phyloP scores from a whole-genome alignment of 2,888 invertebrate species.

The Drosophila kanekoi region DNA sequence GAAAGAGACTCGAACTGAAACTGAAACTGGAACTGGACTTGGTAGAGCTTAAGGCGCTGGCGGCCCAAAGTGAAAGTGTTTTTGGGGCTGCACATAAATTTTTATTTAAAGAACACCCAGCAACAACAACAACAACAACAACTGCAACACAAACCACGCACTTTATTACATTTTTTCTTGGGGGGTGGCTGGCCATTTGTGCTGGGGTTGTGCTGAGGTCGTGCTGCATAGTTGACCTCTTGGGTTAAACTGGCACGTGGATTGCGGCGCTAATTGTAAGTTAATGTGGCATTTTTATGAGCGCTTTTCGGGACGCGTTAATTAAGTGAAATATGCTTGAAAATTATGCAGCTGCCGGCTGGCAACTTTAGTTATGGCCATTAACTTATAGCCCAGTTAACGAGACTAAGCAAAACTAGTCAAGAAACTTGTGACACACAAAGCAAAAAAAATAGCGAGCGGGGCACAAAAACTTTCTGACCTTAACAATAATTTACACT shows the following conservation, averaged over 20 bases:
- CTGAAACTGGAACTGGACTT: background rate
- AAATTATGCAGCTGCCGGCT: slow-evolving; percentile 60
- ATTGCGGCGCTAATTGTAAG: slow-evolving; percentile 70
- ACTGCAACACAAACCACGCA: slow-evolving; percentile 18
- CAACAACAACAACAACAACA: slow-evolving; percentile 13
- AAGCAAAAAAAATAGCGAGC: slow-evolving; percentile 1
- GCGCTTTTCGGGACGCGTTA: slow-evolving; percentile 57
- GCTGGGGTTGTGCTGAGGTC: slow-evolving; percentile 6
- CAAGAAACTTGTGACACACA: slow-evolving; percentile 45
- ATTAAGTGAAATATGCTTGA: slow-evolving; percentile 77
- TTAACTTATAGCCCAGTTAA: slow-evolving; percentile 51
- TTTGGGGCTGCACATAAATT: slow-evolving; percentile 69
- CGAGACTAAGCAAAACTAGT: slow-evolving; percentile 36
- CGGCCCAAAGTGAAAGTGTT: slow-evolving; percentile 48
- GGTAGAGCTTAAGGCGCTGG: slow-evolving; percentile 43
- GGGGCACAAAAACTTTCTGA: slow-evolving; percentile 67
- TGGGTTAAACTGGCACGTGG: slow-evolving; percentile 22
- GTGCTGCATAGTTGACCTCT: slow-evolving; percentile 34
- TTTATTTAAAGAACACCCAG: slow-evolving; percentile 67
- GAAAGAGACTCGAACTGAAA: slow-evolving; percentile 2
- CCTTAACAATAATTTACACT: slow-evolving; percentile 81
- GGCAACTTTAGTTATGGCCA: slow-evolving; percentile 45
- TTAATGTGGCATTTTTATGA: slow-evolving; percentile 77
- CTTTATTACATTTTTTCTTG: slow-evolving; percentile 66
- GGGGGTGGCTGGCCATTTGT: background rate